Evolutionary conservation across 2,113 vertebrate species (phyloP), one percentile per base, ranked within the genome.

Genomic region (Nothocercus julius): DNA sequence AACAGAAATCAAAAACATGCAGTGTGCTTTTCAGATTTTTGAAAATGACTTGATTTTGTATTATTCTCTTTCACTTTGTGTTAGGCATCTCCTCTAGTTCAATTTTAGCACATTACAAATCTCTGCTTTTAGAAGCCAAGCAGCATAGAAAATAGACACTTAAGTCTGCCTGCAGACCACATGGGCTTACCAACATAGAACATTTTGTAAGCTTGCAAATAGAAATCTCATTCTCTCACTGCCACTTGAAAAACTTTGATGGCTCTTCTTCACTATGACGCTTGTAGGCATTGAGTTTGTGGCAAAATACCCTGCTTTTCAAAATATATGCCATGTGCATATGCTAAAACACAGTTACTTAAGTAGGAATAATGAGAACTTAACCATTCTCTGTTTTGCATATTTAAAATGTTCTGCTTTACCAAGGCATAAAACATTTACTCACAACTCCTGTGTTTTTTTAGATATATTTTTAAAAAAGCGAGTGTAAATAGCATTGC

Each of bases 401-500:
- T 96, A 78, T 92, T 62, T 95, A 81, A 82, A 89, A 61, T 92
- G 69, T 30, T 91, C 27, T 91, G 88, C 58, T 92, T 11, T 27
- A 82, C 56, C 45, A 85, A 82, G 64, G 28, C 42, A 73, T 93
- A 95, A 90, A 91, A 81, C 70, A n/a, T 85, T 5, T 21, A 14
- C 24, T 77, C 30, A 49, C 40, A 34, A 92, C 24, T 85, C 70
- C 20, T 66, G 32, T 9, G 68, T 93, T 74, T 95, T 95, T 36
- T 36, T 36, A 89, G 66, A 61, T 74, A 13, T 14, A 28, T 53
- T 19, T 30, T 28, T 38, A 73, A 72, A 28, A 81, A 82, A 90
- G 85, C 67, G 79, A 81, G 10, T 94, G 53, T 92, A 76, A 93
- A 90, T 97, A 93, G 40, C 58, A 92, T 95, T 97, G 97, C 85